Evolutionary conservation across 2,113 vertebrate genomes (phyloP), one percentile per base, ranked within the genome.

Genomic region (Larimichthys polyactis): DNA sequence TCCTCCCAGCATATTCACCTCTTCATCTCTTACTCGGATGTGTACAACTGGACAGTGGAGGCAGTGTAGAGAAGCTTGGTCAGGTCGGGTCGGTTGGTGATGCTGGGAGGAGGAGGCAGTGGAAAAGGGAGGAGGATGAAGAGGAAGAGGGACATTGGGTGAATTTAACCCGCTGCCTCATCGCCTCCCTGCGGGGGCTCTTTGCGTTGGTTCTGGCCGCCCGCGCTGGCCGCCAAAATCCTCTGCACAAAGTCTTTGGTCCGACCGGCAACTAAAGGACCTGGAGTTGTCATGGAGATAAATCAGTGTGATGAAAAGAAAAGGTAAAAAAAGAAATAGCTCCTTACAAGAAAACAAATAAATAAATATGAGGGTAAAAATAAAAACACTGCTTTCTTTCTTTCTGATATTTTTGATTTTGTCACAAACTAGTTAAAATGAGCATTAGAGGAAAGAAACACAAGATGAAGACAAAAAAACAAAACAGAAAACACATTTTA

Each of bases 231-330:
- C 16, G 91, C 95, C 85, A 95, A 75, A 59, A 95, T 94, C 78
- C 91, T 90, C 82, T 94, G 92, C 75, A 95, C 95, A 79, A 95
- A 95, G 87, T 95, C 94, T 87, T 94, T 95, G 90, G 95, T 94
- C 85, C 94, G 91, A 55, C 94, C 95, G n/a, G 95, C 95, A 17
- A 95, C 95, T 43, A 94, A 46, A 27, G 94, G 93, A 79, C 94
- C 95, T 95, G 78, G 19, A 40, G 74, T n/a, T 17, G 68, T 46
- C 76, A 88, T 24, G 58, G 60, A 62, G 16, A 68, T 1, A 60
- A 69, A 73, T 49, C 0, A 27, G 32, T 6, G 36, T 36, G 11
- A 73, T 12, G 16, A 20, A 59, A 17, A 54, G 29, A 65, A 63
- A 57, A 1, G 4, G 49, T 71, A 3, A 0, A 29, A 15, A 54